Conservation (phyloP, 2,888 invertebrate genomes). For the Idaea straminata region DNA sequence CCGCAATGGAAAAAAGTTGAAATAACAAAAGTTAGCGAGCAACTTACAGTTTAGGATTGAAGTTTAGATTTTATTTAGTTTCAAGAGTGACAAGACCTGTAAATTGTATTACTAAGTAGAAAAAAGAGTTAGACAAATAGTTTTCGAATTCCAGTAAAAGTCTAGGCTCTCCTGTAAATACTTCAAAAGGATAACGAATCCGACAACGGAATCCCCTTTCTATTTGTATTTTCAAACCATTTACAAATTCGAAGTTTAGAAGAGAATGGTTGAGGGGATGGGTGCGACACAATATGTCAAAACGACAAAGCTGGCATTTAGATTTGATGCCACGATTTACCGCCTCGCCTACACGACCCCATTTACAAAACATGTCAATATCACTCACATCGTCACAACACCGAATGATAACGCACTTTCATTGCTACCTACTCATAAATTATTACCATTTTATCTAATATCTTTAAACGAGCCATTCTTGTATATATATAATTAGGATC, state of each 20-base stretch:
- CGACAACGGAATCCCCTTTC: too few relatives aligned
- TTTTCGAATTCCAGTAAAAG: neutral
- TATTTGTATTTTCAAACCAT: slow-evolving; percentile 15
- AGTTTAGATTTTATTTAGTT: neutral
- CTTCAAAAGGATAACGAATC: too few relatives aligned
- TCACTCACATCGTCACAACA: slow-evolving; percentile 16
- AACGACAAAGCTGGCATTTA: slow-evolving; percentile 46
- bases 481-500: too few relatives aligned
- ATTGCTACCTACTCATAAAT: slow-evolving; percentile 13
- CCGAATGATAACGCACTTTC: too few relatives aligned
- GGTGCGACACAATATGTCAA: slow-evolving; percentile 53
- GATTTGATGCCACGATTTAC: slow-evolving; percentile 42
- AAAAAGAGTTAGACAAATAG: neutral
- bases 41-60: neutral
- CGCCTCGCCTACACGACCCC: slow-evolving; percentile 38
- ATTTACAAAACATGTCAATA: slow-evolving; percentile 42
- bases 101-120: neutral
- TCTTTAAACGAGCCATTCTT: too few relatives aligned
- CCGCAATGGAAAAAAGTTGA: neutral
- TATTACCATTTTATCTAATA: slow-evolving; percentile 10
- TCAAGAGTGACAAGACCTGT: neutral
- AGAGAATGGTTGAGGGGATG: slow-evolving; percentile 26
- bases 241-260: slow-evolving; percentile 26
- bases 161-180: too few relatives aligned
- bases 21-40: neutral